phyloP scores from a whole-genome alignment of 2,797 vertebrate species.

The Thripadectes ignobilis region DNA sequence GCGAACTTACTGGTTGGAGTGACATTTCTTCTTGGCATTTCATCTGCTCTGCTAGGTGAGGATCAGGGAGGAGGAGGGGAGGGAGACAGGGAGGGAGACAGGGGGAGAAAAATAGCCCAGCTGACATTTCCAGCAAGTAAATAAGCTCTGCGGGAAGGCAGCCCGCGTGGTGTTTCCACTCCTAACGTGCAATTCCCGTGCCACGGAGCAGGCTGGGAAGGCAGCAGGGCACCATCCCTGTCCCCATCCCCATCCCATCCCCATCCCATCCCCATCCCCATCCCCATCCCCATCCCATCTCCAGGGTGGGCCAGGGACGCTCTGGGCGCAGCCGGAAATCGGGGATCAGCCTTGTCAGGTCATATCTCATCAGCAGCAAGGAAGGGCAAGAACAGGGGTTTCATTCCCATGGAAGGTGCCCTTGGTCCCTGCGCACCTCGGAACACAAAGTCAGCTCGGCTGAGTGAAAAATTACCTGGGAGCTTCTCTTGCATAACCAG shows the following conservation, averaged over 20 bases:
- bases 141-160: not conserved
- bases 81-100: not conserved
- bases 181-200: not conserved
- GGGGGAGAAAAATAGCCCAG: not conserved
- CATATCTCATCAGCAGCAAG: not conserved
- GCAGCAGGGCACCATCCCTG: not conserved
- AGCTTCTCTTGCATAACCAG: not conserved
- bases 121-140: slow-evolving; percentile 42
- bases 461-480: not conserved
- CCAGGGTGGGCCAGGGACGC: too few species aligned
- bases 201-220: not conserved
- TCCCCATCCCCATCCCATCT: too few species aligned
- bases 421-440: not conserved
- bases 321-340: not conserved
- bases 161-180: not conserved
- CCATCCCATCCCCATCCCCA: too few species aligned
- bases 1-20: slow-evolving; percentile 24
- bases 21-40: slow-evolving; percentile 58
- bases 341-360: slow-evolving; percentile 29
- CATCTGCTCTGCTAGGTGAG: slow-evolving; percentile 51
- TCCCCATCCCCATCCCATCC: fast-evolving
- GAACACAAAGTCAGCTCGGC: slow-evolving; percentile 6
- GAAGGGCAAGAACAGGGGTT: not conserved
- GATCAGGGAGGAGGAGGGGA: not conserved
- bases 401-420: not conserved